Conservation (phyloP, 2,797 vertebrate genomes). For the Hirundo rustica region DNA sequence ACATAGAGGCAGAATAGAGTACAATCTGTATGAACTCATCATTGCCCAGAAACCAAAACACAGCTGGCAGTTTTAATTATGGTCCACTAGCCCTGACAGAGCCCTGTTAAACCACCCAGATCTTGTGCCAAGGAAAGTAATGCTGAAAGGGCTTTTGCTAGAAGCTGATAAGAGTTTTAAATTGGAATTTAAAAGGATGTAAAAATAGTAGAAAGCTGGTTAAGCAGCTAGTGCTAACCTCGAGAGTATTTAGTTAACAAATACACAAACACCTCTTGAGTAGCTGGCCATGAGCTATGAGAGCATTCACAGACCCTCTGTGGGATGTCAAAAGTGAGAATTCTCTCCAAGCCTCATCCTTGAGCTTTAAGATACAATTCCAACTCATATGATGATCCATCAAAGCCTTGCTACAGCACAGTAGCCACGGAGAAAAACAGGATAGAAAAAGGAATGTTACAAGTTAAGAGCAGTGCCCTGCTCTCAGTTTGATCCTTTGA, state of each 20-base stretch:
- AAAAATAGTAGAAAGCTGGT: not conserved
- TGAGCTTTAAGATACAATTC: not conserved
- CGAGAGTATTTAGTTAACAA: not conserved
- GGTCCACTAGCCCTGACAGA: not conserved
- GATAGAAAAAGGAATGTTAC: not conserved
- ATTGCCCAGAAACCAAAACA: not conserved
- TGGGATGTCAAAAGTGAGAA: not conserved
- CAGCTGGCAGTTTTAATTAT: constrained; percentile 13
- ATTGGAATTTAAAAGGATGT: not conserved
- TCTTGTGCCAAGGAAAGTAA: not conserved
- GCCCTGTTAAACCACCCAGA: not conserved
- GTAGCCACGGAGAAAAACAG: not conserved
- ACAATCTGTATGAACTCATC: not conserved
- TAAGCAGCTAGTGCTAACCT: not conserved
- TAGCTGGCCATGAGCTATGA: not conserved
- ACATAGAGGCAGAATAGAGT: not conserved
- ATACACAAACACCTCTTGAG: not conserved
- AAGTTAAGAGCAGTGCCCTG: not conserved
- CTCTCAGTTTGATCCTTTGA: not conserved
- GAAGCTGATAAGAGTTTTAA: not conserved
- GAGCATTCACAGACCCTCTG: not conserved
- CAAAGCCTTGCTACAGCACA: not conserved
- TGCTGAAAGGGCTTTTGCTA: not conserved
- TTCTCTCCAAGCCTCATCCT: not conserved
- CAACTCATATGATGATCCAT: not conserved